Base-by-base conservation (phyloP, 2,888 invertebrate genomes). In the Busseola fusca region DNA sequence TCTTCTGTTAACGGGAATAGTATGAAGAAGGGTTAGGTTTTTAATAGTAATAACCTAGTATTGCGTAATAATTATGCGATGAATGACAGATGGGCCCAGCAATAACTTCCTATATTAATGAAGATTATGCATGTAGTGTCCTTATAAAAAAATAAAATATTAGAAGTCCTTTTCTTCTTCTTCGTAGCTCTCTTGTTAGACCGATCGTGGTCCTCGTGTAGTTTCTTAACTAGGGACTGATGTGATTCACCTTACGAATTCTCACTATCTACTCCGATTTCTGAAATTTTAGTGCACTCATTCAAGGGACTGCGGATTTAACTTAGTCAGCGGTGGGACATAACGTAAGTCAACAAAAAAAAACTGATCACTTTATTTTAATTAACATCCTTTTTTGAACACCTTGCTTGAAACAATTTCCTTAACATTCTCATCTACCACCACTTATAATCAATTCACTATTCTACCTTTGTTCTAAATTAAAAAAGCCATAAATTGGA, bases 401-500 rank as follows among this genome's bases (percentile, higher is more conserved):
- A 62, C 45, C 27, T 62, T 45, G 62, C 62, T 30, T 16, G 45
- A 30, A 30, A 62, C 42, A 27, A 27, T 42, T 42, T 30, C 3
- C 42, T 42, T 27, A 62, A 62, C 14, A 21, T 62, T 30, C 2
- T n/a, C 40, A 40, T 30, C 50, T 60, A 25, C 57, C 25, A 58
- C 12, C 6, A 52, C 14, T 21, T 64, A 64, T 45, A 71, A 60
- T 71, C 50, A 64, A 77, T 75, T 64, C 18, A 30, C 50, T 3
- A 40, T 42, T 48, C 18, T 45, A 40, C 72, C 59, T 66, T 69
- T 66, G 66, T 80, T 72, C 60, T 42, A 37, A 58, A n/a, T 74
- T 79, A 52, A 72, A 77, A 81, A 75, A n/a, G 63, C 68, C 80
- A 80, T 86, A 88, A 89, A 88, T 87, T 84, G 87, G 81, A 87